Conservation (phyloP, 1,140 invertebrate genomes). For the Drosophila guanche region DNA sequence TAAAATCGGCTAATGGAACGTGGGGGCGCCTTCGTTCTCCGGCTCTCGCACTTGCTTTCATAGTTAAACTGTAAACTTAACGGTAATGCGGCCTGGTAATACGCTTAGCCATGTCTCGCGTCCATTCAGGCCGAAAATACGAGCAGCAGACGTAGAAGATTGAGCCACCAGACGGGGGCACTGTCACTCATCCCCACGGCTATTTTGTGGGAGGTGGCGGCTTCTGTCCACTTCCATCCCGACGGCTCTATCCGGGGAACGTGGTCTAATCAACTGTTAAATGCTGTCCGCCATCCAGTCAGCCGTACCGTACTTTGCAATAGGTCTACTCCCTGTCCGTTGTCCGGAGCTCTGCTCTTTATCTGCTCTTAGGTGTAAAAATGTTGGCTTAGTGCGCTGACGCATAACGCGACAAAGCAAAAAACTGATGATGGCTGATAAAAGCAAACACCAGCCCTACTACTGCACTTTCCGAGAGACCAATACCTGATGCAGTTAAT, state of each 20-base stretch:
- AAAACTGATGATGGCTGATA: constrained; percentile 65
- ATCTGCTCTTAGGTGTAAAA: constrained; percentile 73
- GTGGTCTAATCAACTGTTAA: constrained; percentile 65
- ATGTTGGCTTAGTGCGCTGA: constrained; percentile 79
- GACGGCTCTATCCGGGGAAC: constrained; percentile 3
- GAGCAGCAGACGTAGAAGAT: constrained; percentile 8
- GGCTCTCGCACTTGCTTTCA: constrained; percentile 32
- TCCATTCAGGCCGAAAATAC: constrained; percentile 63
- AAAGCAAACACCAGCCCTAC: constrained; percentile 20
- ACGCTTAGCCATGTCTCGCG: constrained; percentile 63
- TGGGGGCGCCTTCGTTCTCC: constrained; percentile 17
- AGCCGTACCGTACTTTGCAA: too few relatives aligned
- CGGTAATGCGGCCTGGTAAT: constrained; percentile 59
- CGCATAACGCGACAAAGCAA: constrained; percentile 63
- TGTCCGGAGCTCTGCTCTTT: constrained; percentile 13
- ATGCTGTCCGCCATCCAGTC: constrained; percentile 43
- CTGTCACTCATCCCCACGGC: too few relatives aligned
- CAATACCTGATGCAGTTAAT: constrained; percentile 45
- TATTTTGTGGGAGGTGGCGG: too few relatives aligned
- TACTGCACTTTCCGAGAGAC: neutral
- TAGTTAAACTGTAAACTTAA: constrained; percentile 60
- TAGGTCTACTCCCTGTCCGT: neutral
- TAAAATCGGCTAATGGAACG: constrained; percentile 64
- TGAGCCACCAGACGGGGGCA: too few relatives aligned
- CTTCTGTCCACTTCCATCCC: neutral